Base-by-base conservation (phyloP, 92 coral and sea anemone species). In the Diadumene lineata region DNA sequence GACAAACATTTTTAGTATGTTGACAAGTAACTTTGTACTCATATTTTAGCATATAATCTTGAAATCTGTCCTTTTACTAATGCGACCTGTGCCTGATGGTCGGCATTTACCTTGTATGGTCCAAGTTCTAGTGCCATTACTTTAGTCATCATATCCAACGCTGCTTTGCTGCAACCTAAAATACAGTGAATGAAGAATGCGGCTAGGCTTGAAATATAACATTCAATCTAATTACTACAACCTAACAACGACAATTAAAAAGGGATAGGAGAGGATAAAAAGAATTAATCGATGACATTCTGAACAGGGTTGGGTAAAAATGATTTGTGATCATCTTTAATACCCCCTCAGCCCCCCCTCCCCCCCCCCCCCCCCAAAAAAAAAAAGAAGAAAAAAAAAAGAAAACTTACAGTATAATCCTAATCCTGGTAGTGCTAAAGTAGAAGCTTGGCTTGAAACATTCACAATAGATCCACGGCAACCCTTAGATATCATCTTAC, bases 101-200 rank as follows among this genome's bases (percentile, higher is more conserved):
- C n/a, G n/a, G n/a, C n/a, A n/a, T n/a, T 88, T 67, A 91, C 97
- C 58, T 91, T 83, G 60, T 91, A 88, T 46, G 90, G 93, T 34
- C 97, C 97, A 65, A 91, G 87, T 60, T 91, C 97, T 64, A 91
- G 86, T 29, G 97, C 97, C 97, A 91, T 81, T 72, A 83, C 67
- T 80, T 82, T 85, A 53, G 90, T 85, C 7, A 91, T 64, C 97
- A 91, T 91, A 48, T 91, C 97, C 31, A 91, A 61, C 1, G 93
- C 86, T 64, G 91, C 90, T 56, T 91, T 91, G 19, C 88, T 74
- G 55, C 86, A 68, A 82, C 97, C 97, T 91, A 38, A 4, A 4
- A 38, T 4, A 38, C 43, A 10, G 11, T 60, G 29, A 21, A 27
- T 22, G 7, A 23, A 23, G 16, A 7, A 9, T 25, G 7, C 16